Conservation (phyloP, 1,140 invertebrate species). For the Antheraea mylitta region DNA sequence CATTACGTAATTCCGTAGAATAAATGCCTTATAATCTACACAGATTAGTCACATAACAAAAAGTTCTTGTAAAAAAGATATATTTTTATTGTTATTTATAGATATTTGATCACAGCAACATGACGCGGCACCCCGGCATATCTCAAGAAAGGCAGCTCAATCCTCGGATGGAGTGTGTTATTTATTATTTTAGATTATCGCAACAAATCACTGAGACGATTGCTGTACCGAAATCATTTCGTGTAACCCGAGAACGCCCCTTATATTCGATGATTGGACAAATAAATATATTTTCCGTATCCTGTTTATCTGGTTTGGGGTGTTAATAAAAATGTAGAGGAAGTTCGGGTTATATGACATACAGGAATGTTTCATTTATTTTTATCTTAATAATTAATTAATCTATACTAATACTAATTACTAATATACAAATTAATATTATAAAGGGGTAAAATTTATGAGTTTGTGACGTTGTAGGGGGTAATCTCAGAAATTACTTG, state of each 20-base stretch:
- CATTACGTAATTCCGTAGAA: no score
- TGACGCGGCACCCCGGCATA: slow-evolving; percentile 23
- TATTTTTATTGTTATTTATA: slow-evolving; percentile 8
- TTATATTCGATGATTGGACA: slow-evolving; percentile 75
- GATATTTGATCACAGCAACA: slow-evolving; percentile 23
- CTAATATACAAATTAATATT: no score
- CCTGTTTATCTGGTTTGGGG: slow-evolving; percentile 71
- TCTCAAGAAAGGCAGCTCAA: slow-evolving; percentile 67
- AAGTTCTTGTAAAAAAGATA: neutral
- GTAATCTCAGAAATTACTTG: no score
- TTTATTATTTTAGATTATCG: slow-evolving; percentile 74
- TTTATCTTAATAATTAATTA: neutral
- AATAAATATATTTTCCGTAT: slow-evolving; percentile 78
- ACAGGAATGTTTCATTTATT: neutral
- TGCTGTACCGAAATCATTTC: slow-evolving; percentile 64
- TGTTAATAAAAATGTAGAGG: slow-evolving; percentile 77
- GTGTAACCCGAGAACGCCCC: slow-evolving; percentile 74
- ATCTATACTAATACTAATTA: no score
- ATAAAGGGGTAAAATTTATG: no score
- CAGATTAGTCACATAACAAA: neutral
- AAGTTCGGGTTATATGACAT: slow-evolving; percentile 25
- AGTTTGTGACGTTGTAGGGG: no score
- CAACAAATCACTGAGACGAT: slow-evolving; percentile 70
- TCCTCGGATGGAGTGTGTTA: slow-evolving; percentile 62
- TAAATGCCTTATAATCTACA: neutral